Evolutionary conservation across 2,888 invertebrate species (phyloP).

Genomic region (Incurvaria masculella): DNA sequence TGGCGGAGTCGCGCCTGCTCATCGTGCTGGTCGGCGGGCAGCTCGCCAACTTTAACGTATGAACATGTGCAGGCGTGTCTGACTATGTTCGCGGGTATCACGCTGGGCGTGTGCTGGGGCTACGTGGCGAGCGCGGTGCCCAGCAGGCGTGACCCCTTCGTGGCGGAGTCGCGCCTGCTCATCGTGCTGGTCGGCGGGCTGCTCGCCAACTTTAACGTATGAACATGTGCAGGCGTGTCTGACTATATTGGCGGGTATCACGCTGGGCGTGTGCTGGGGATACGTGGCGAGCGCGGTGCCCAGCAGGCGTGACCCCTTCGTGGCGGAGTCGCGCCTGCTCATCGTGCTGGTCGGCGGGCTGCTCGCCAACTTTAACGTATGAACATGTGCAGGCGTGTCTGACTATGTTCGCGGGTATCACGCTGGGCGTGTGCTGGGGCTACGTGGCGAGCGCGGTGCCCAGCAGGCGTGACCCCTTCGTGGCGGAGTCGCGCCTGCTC

Average conservation of each 20-base stretch:
- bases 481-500: slow-evolving; percentile 35
- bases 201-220: slow-evolving; percentile 32
- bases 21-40: slow-evolving; percentile 38
- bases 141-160: slow-evolving; percentile 29
- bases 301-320: slow-evolving; percentile 29
- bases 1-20: slow-evolving; percentile 35
- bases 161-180: slow-evolving; percentile 35
- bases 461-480: slow-evolving; percentile 29
- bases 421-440: slow-evolving; percentile 36
- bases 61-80: slow-evolving; percentile 34
- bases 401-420: slow-evolving; percentile 32
- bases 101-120: slow-evolving; percentile 36
- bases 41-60: slow-evolving; percentile 32
- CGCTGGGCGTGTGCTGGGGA: slow-evolving; percentile 36
- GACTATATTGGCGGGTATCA: slow-evolving; percentile 32
- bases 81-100: slow-evolving; percentile 32
- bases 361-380: slow-evolving; percentile 27
- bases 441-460: slow-evolving; percentile 33
- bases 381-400: slow-evolving; percentile 29
- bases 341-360: slow-evolving; percentile 38
- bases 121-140: slow-evolving; percentile 33
- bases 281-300: slow-evolving; percentile 33
- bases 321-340: slow-evolving; percentile 35
- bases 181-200: slow-evolving; percentile 38
- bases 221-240: slow-evolving; percentile 34